Evolutionary conservation across 2,888 invertebrate species (phyloP).

Genomic region (Ypsolopha sequella): DNA sequence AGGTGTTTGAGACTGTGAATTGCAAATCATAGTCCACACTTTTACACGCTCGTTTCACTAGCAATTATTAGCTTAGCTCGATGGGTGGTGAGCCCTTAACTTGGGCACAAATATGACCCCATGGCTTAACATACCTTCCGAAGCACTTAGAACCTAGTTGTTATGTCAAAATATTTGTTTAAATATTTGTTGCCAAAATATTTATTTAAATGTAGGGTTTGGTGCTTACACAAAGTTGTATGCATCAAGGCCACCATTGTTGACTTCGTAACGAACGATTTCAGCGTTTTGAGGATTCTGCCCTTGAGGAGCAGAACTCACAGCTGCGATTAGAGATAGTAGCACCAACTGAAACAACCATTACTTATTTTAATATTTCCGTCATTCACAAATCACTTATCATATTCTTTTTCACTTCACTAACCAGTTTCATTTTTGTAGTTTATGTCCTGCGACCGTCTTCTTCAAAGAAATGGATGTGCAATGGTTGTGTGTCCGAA

Average conservation of each 20-base stretch:
- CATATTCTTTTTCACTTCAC: constrained; percentile 22
- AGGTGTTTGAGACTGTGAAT: too few species aligned
- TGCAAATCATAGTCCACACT: too few species aligned
- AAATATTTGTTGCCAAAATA: too few species aligned
- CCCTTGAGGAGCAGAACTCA: constrained; percentile 47
- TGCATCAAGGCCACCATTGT: constrained; percentile 70
- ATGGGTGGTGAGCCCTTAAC: too few species aligned
- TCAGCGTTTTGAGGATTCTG: constrained; percentile 65
- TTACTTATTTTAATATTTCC: constrained; percentile 18
- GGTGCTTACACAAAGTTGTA: constrained; percentile 69
- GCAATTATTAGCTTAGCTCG: not conserved
- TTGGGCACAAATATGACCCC: too few species aligned
- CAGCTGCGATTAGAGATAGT: constrained; percentile 34
- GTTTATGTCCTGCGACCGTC: constrained; percentile 28
- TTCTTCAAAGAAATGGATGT: constrained; percentile 40
- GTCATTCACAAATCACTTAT: constrained; percentile 21
- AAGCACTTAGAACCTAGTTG: too few species aligned
- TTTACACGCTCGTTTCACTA: not conserved
- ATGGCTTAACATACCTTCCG: too few species aligned
- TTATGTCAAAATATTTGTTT: too few species aligned
- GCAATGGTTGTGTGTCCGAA: constrained; percentile 50
- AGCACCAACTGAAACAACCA: constrained; percentile 49
- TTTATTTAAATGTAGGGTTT: not conserved
- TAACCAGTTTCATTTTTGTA: constrained; percentile 57
- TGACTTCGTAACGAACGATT: constrained; percentile 71